A percentile compares a stretch with the other conserved stretches of the same genome.
Conservation (phyloP, 2,888 invertebrate species). For the Drosophila pegasa region DNA sequence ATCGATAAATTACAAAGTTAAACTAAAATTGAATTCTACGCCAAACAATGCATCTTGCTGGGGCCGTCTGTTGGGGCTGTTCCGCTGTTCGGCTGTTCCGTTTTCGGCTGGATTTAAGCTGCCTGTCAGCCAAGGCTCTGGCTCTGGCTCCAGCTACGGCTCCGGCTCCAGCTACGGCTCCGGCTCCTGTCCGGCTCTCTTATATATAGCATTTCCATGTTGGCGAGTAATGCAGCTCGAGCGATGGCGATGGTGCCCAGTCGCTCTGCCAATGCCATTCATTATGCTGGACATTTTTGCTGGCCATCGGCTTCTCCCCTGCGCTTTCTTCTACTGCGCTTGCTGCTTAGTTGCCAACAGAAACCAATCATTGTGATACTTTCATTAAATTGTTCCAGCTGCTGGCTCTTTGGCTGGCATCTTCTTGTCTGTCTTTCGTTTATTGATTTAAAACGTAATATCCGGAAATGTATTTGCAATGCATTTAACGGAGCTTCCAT, state of each 20-base stretch:
- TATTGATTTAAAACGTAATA: constrained; percentile 76
- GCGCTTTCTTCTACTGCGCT: constrained; percentile 13
- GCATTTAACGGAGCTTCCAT: constrained; percentile 53
- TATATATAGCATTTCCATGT: constrained; percentile 77
- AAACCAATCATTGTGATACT: constrained; percentile 82
- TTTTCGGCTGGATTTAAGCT: constrained; percentile 81
- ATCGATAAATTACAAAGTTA: constrained; percentile 81
- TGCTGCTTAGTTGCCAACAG: constrained; percentile 75
- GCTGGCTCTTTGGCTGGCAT: constrained; percentile 33
- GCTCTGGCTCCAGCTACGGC: too few relatives aligned
- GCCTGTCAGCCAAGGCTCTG: constrained; percentile 73
- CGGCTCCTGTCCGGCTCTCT: constrained; percentile 57
- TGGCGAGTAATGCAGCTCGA: constrained; percentile 79
- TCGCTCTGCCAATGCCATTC: constrained; percentile 78
- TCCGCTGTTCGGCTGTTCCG: constrained; percentile 40
- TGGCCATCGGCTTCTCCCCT: constrained; percentile 53
- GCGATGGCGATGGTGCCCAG: constrained; percentile 67
- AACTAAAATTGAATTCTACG: constrained; percentile 81
- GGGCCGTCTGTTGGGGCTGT: constrained; percentile 35
- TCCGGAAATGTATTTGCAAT: constrained; percentile 57
- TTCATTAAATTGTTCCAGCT: constrained; percentile 72
- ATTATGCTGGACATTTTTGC: constrained; percentile 70
- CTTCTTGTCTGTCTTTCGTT: constrained; percentile 44
- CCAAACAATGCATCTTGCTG: constrained; percentile 79
- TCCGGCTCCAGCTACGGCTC: too few relatives aligned